These are phyloP conservation scores for Horisme vitalbata DNA, from an alignment of 2,888 invertebrate species.

Conservation along the genomic window DNA sequence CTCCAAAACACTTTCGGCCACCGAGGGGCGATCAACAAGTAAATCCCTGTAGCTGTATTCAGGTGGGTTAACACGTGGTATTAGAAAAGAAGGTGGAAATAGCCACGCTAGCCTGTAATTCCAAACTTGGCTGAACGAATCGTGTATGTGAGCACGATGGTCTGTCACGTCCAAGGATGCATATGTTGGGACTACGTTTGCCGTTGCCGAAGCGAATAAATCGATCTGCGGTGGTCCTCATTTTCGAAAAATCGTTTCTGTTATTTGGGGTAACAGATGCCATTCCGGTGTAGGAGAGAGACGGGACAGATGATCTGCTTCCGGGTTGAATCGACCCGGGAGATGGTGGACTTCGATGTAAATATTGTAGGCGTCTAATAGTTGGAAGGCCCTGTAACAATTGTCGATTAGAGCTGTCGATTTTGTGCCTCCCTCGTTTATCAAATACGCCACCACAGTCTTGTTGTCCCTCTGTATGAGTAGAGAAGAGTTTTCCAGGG, in stretches of 20 bases:
- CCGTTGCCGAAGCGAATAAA: constrained; percentile 29
- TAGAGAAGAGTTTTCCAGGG: constrained; percentile 11
- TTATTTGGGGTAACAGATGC: constrained; percentile 25
- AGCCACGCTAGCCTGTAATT: constrained; percentile 18
- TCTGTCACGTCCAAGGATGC: constrained; percentile 29
- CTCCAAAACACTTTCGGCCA: constrained; percentile 27
- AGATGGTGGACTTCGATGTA: constrained; percentile 24
- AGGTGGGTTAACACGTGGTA: constrained; percentile 28
- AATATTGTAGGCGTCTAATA: constrained; percentile 21
- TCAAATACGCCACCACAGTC: constrained; percentile 34
- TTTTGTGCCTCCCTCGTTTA: constrained; percentile 35
- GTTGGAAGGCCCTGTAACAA: constrained; percentile 11
- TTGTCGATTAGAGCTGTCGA: constrained; percentile 17
- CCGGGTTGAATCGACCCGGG: constrained; percentile 33
- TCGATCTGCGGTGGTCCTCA: constrained; percentile 35
- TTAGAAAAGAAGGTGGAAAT: constrained; percentile 19
- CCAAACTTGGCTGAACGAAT: constrained; percentile 30
- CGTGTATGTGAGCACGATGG: constrained; percentile 27
- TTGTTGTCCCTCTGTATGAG: constrained; percentile 35
- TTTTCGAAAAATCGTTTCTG: constrained; percentile 19
- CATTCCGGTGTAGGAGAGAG: constrained; percentile 22
- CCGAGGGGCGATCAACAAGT: constrained; percentile 27
- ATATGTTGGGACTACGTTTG: constrained; percentile 30
- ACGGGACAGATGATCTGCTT: constrained; percentile 31
- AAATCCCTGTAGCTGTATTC: constrained; percentile 23